Percentiles rank a stretch among this genome's conserved stretches.
phyloP scores from a whole-genome alignment of 2,888 invertebrate species.

The Caradrina clavipalpis region DNA sequence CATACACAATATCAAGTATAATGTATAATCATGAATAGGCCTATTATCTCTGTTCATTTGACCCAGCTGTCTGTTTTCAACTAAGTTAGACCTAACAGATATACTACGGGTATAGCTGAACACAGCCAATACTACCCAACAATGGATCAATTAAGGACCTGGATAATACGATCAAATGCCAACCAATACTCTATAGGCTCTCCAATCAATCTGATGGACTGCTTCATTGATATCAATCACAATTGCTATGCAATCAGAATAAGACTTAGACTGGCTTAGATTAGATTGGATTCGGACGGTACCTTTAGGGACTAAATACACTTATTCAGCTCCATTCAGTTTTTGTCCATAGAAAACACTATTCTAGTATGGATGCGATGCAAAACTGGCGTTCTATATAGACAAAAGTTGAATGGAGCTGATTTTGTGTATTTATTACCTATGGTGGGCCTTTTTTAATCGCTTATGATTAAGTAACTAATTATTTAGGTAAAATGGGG shows the following conservation, averaged over 20 bases:
- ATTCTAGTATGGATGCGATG: no score
- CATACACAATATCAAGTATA: not conserved
- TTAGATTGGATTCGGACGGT: not conserved
- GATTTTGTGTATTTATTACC: no score
- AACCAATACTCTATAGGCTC: conserved; percentile 16
- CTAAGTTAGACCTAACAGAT: conserved; percentile 9
- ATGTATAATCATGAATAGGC: not conserved
- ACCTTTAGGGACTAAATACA: no score
- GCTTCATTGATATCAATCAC: conserved; percentile 6
- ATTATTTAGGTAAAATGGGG: no score
- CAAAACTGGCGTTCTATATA: no score
- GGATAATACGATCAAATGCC: conserved; percentile 21
- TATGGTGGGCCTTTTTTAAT: not conserved
- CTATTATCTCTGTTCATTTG: conserved; percentile 2
- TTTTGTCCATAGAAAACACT: no score
- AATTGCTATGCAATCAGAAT: not conserved
- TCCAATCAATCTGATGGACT: conserved; percentile 12
- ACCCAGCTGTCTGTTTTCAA: conserved; percentile 10
- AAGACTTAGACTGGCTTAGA: not conserved
- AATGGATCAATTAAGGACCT: conserved; percentile 28
- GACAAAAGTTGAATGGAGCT: no score
- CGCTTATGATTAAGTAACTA: not conserved
- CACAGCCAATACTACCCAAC: conserved; percentile 19
- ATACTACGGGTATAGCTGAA: not conserved
- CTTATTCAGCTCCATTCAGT: no score